phyloP scores from a whole-genome alignment of 2,888 invertebrate genomes.

The Ochropleura leucogaster region DNA sequence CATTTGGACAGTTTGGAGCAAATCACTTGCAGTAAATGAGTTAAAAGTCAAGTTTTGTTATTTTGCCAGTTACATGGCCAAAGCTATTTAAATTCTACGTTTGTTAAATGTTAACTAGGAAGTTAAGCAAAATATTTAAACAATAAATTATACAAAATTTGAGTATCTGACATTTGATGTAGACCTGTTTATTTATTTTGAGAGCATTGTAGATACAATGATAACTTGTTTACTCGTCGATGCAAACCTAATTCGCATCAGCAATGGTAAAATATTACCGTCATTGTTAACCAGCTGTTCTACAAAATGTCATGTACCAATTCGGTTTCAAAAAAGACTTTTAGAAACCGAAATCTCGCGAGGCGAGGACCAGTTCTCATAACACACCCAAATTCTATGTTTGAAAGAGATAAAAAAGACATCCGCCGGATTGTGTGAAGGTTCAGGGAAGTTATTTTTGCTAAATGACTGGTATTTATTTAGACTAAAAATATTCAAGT shows the following conservation, averaged over 20 bases:
- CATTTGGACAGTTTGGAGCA: neutral
- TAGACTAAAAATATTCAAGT: conserved; percentile 51
- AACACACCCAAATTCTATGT: conserved; percentile 83
- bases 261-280: neutral
- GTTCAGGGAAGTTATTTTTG: conserved; percentile 69
- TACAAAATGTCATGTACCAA: neutral
- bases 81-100: conserved; percentile 8
- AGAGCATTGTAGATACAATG: neutral
- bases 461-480: conserved; percentile 52
- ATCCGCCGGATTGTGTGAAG: conserved; percentile 84
- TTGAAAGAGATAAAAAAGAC: conserved; percentile 84
- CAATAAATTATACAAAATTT: conserved; percentile 21
- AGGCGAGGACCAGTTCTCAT: conserved; percentile 76
- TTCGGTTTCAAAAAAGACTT: conserved; percentile 59
- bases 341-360: conserved; percentile 66
- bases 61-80: neutral
- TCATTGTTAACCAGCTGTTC: neutral
- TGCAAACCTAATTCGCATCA: neutral
- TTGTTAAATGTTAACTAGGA: conserved; percentile 31
- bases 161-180: conserved; percentile 37
- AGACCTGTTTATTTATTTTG: conserved; percentile 31
- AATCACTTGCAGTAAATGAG: neutral
- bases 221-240: conserved; percentile 11
- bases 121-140: conserved; percentile 29
- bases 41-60: neutral